These are phyloP conservation scores for Dasyornis broadbenti DNA, from an alignment of 2,113 vertebrate species.

Conservation along the genomic window DNA sequence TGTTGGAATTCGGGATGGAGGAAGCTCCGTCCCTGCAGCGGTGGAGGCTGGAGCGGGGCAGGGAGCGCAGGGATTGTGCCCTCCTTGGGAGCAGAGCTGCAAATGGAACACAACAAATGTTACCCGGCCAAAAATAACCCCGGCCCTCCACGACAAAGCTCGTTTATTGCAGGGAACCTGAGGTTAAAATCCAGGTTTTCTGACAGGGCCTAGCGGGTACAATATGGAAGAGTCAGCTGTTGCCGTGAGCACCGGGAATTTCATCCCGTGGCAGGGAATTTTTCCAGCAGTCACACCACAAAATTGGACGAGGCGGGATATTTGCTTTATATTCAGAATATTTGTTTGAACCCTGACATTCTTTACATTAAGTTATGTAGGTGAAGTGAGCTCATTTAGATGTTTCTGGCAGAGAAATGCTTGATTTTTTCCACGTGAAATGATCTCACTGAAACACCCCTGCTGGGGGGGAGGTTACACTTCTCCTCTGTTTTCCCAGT, in stretches of 20 bases:
- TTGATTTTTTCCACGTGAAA: neutral
- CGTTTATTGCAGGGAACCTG: neutral
- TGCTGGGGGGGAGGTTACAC: accelerated
- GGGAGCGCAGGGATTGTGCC: neutral
- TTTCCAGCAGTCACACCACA: neutral
- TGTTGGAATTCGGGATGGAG: neutral
- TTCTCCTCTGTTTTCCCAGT: neutral
- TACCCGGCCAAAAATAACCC: slow-evolving; percentile 53
- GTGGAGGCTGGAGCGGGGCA: neutral
- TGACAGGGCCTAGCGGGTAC: neutral
- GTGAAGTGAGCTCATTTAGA: neutral
- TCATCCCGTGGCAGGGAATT: neutral
- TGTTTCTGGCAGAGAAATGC: neutral
- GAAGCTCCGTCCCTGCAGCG: neutral
- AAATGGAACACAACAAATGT: slow-evolving; percentile 27
- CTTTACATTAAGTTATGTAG: neutral
- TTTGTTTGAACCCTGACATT: neutral
- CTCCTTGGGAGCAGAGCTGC: neutral
- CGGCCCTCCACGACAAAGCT: neutral
- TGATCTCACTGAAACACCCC: neutral
- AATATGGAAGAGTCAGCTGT: neutral
- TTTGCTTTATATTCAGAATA: neutral
- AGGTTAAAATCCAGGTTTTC: neutral
- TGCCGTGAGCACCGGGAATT: neutral
- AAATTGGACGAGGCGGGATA: neutral